A percentile compares a stretch with the other conserved stretches of the same genome.
Evolutionary conservation across 2,888 invertebrate genomes (phyloP).

Genomic region (Busseola fusca): DNA sequence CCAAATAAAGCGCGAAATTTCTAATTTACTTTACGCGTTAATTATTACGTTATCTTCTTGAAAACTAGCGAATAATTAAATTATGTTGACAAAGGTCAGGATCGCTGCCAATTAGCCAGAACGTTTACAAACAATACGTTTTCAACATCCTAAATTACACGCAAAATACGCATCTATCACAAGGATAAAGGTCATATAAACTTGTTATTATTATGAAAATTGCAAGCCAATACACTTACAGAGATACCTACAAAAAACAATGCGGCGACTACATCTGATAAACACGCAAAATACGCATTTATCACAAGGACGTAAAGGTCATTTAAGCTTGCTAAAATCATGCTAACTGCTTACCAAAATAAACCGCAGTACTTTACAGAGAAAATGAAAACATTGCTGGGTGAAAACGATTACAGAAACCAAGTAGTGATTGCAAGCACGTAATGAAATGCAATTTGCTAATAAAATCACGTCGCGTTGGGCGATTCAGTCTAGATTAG

Average conservation of each 20-base stretch:
- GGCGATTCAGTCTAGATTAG: constrained; percentile 47
- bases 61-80: constrained; percentile 18
- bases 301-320: background rate
- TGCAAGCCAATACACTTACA: background rate
- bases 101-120: constrained; percentile 13
- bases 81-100: constrained; percentile 22
- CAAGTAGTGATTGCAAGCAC: background rate
- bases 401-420: background rate
- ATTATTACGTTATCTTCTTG: constrained; percentile 2
- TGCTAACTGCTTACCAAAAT: background rate
- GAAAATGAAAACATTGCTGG: constrained; percentile 1
- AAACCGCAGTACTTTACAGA: background rate
- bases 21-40: constrained; percentile 3
- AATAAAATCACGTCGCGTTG: constrained; percentile 29
- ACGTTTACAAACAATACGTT: constrained; percentile 15
- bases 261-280: background rate
- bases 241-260: background rate
- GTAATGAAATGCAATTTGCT: constrained; percentile 29
- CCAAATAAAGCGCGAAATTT: background rate
- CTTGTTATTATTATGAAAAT: background rate
- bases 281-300: background rate
- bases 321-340: background rate
- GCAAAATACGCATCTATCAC: constrained; percentile 9
- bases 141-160: constrained; percentile 10
- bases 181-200: background rate